Percentiles rank a stretch among this genome's conserved stretches.
Conservation (phyloP, 2,113 vertebrate genomes). For the Herpailurus yagouaroundi region DNA sequence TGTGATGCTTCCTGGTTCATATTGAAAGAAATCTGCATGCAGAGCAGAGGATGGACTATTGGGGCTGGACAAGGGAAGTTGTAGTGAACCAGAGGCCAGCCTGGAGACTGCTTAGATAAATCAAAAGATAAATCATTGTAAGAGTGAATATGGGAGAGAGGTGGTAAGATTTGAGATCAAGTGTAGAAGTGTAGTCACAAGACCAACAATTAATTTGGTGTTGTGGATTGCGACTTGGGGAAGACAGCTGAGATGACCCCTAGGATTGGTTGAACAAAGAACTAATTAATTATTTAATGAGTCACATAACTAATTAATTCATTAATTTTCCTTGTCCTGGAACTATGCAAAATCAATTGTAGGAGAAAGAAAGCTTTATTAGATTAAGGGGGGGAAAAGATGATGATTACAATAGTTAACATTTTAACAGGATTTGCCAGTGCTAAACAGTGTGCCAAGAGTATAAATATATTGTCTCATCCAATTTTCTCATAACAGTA, state of each 20-base stretch:
- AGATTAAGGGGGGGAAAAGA: not conserved
- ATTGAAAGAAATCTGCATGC: not conserved
- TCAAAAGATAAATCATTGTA: not conserved
- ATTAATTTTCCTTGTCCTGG: not conserved
- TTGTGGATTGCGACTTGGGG: not conserved
- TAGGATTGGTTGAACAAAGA: not conserved
- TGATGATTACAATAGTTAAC: not conserved
- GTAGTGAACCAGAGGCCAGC: not conserved
- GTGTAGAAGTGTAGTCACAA: not conserved
- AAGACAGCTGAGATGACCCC: not conserved
- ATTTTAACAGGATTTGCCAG: not conserved
- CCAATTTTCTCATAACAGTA: not conserved
- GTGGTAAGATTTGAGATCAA: not conserved
- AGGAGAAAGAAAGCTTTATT: conserved; percentile 17
- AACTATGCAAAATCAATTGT: conserved; percentile 16
- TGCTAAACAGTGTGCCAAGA: not conserved
- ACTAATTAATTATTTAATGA: not conserved
- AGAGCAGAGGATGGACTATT: not conserved
- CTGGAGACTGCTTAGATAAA: not conserved
- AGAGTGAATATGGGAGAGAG: not conserved
- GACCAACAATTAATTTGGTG: not conserved
- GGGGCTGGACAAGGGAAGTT: rapidly evolving
- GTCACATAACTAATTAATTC: not conserved
- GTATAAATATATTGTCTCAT: not conserved
- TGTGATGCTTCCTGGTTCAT: not conserved